Percentiles rank a stretch among this genome's conserved stretches.
Conservation (phyloP, 2,797 vertebrate species). For the Lacerta viridis region DNA sequence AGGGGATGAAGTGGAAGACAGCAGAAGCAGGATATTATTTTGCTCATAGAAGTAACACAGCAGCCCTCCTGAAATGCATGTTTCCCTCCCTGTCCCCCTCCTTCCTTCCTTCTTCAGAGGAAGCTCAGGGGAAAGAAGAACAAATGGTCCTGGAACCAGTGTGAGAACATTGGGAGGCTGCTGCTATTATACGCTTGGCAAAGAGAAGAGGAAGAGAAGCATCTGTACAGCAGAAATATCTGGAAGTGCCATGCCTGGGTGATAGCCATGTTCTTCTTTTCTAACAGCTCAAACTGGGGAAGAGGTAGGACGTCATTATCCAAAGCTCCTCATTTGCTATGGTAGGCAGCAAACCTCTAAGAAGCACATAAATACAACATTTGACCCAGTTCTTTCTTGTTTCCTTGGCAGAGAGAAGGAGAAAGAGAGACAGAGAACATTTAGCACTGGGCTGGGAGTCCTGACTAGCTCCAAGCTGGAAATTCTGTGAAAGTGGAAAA, state of each 20-base stretch:
- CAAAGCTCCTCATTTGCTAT: not conserved
- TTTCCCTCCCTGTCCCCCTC: not conserved
- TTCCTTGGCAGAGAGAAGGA: fast-evolving
- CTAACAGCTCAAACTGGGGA: conserved; percentile 4
- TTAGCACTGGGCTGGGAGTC: not conserved
- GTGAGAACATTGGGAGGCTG: not conserved
- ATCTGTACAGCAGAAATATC: not conserved
- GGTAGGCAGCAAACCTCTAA: not conserved
- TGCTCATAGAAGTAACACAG: not conserved
- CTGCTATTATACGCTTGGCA: conserved; percentile 16
- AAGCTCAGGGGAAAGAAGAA: not conserved
- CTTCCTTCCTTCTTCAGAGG: not conserved
- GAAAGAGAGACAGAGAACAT: not conserved
- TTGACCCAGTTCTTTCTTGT: conserved; percentile 19
- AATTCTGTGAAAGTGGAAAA: conserved; percentile 2
- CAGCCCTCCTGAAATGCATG: not conserved
- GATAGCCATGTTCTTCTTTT: not conserved
- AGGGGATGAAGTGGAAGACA: not conserved
- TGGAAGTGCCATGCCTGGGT: not conserved
- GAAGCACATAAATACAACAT: conserved; percentile 1
- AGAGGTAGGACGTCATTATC: not conserved
- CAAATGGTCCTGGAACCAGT: conserved; percentile 3
- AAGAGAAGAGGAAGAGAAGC: not conserved
- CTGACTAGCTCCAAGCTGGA: not conserved
- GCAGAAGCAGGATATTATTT: not conserved